phyloP scores from a whole-genome alignment of 2,888 invertebrate species.

The Diarsia brunnea region DNA sequence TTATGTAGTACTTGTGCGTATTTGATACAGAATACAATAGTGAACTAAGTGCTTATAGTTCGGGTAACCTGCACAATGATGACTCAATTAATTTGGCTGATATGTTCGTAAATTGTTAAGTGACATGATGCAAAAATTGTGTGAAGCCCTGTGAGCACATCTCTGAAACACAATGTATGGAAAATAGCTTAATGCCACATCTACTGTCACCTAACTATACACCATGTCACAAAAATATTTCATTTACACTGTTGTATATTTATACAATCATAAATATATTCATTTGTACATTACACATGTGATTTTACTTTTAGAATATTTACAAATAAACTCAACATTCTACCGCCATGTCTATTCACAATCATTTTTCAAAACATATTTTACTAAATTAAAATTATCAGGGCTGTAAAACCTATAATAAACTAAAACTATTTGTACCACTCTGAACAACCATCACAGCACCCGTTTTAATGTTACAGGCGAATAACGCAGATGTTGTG shows the following conservation, averaged over 20 bases:
- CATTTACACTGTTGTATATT: constrained; percentile 84
- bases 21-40: constrained; percentile 71
- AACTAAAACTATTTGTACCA: constrained; percentile 72
- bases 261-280: constrained; percentile 86
- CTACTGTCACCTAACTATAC: constrained; percentile 80
- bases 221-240: constrained; percentile 90
- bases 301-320: constrained; percentile 84
- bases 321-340: constrained; percentile 86
- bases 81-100: constrained; percentile 79
- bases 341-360: constrained; percentile 84
- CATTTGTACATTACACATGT: constrained; percentile 88
- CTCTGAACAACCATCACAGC: constrained; percentile 54
- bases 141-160: constrained; percentile 82
- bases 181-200: constrained; percentile 81
- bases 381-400: constrained; percentile 78
- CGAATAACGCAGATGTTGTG: constrained; percentile 23
- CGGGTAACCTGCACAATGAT: constrained; percentile 74
- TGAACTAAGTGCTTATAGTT: constrained; percentile 66
- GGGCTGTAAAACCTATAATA: constrained; percentile 85
- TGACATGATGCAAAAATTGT: constrained; percentile 87
- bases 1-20: constrained; percentile 80
- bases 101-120: constrained; percentile 80
- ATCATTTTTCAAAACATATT: constrained; percentile 73
- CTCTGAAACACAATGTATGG: constrained; percentile 79
- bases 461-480: constrained; percentile 4